Evolutionary conservation across 2,888 invertebrate species (phyloP), one percentile per base, ranked within the genome.

Genomic region (Chalcosyrphus nemorum): DNA sequence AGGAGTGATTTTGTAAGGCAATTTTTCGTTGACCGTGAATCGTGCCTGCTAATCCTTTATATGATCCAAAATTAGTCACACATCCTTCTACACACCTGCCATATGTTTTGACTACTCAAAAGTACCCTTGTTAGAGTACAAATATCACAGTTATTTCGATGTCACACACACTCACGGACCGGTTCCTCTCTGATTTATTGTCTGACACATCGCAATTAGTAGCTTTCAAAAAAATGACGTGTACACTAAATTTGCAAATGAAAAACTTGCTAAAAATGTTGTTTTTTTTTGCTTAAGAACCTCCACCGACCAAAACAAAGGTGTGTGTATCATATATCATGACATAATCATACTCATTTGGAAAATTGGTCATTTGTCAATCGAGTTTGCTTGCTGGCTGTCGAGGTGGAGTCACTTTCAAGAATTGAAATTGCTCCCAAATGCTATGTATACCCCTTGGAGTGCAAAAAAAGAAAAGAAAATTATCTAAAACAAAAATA

Each of bases 261-360:
- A 61, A 54, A 41, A 54, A 61, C 52, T 29, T 32, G 61, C 29
- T 52, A 61, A 71, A 17, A 50, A 41, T 17, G 50, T 29, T n/a
- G 15, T 32, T 17, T 19, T 29, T n/a, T 13, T 32, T 17, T 19
- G 4, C 19, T 21, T 43, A 72, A 41, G n/a, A n/a, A n/a, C n/a
- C n/a, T 21, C 27, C 41, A 47, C n/a, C n/a, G 38, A 74, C 41
- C 45, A 32, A 59, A 74, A 54, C 19, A 13, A 80, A 63, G 81
- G 81, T 50, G 81, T 74, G 78, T 74, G 43, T 68, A 21, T 63
- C 61, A 45, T 54, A 61, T 45, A 13, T 43, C 80, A 65, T 81
- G 81, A 81, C 81, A 81, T 76, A 81, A 81, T 65, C 75, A 19
- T 57, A 50, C 65, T 41, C 47, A 76, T 70, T 75, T 70, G 61